Base-by-base conservation (phyloP, 2,888 invertebrate genomes). In the Charanyca ferruginea region DNA sequence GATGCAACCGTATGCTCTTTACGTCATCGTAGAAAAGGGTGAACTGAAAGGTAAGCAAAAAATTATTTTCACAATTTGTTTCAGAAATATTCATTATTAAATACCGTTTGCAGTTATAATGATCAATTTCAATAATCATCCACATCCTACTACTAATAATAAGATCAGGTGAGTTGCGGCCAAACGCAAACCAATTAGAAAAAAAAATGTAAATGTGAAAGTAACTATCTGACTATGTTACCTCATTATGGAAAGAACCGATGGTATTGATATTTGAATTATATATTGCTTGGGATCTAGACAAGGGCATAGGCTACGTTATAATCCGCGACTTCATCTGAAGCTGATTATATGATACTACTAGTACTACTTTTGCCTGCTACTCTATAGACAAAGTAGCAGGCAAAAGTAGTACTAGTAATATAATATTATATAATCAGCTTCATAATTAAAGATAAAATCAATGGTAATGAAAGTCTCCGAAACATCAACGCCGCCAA, bases 11-110 rank as follows among this genome's bases (percentile, higher is more conserved):
- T 98, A 98, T 87, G 98, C 98, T 52, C 94, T 98, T 22, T 98
- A 98, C 90, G 98, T 98, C 42, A 98, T 98, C 86, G 98, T 98
- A 23, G 98, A 98, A 90, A 98, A 98, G 89, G 98, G 98, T 20
- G 98, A 98, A 92, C 94, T 98, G 20, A 98, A 98, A 96, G 96
- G 96, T 95, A 83, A 74, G 59, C 1, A 11, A 16, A 35, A 16
- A 0, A 5, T 9, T 16, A 28, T 18, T 8, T 0, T 9, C 1
- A n/a, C 20, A 13, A 6, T 28, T n/a, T 18, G 3, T 42, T 60
- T 13, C 9, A 18, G 11, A n/a, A 18, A 18, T 25, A 49, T 9
- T 18, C 11, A 28, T n/a, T n/a, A 49, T 49, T 25, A 20, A n/a
- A 9, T 7, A n/a, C 1, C 28, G 28, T 28, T 3, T 28, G n/a